Evolutionary conservation across 2,888 invertebrate genomes (phyloP).

Genomic region (Siphlonurus alternatus): DNA sequence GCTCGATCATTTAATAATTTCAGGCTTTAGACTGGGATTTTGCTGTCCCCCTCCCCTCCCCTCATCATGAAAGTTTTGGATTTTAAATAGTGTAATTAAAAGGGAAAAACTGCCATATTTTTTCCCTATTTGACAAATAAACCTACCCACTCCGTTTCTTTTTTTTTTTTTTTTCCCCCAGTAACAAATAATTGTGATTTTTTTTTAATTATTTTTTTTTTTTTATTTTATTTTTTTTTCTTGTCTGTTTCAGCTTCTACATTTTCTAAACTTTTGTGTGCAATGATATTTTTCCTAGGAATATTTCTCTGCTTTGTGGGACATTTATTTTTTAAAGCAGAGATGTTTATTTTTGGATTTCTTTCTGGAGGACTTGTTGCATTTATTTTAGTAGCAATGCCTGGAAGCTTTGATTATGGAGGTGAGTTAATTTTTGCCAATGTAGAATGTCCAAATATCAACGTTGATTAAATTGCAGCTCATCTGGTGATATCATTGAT

Average conservation of each 20-base stretch:
- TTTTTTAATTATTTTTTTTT: slow-evolving; percentile 12
- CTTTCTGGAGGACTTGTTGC: slow-evolving; percentile 37
- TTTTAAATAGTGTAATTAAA: too few relatives aligned
- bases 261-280: slow-evolving; percentile 33
- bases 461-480: slow-evolving; percentile 27
- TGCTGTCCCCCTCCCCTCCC: too few relatives aligned
- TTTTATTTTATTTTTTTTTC: background rate
- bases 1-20: too few relatives aligned
- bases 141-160: too few relatives aligned
- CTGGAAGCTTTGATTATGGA: background rate
- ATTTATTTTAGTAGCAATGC: slow-evolving; percentile 26
- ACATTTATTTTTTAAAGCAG: slow-evolving; percentile 42
- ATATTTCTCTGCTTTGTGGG: slow-evolving; percentile 43
- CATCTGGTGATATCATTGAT: slow-evolving; percentile 31
- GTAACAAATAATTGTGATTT: too few relatives aligned
- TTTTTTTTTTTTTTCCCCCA: too few relatives aligned
- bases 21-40: too few relatives aligned
- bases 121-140: too few relatives aligned
- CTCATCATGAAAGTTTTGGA: too few relatives aligned
- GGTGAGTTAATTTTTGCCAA: background rate
- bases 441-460: background rate
- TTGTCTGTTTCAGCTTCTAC: slow-evolving; percentile 26
- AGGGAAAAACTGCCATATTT: too few relatives aligned
- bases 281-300: slow-evolving; percentile 38
- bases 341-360: slow-evolving; percentile 42